Evolutionary conservation across 1,140 invertebrate genomes (phyloP), one percentile per base, ranked within the genome.

Genomic region (Ctenoplectra terminalis): DNA sequence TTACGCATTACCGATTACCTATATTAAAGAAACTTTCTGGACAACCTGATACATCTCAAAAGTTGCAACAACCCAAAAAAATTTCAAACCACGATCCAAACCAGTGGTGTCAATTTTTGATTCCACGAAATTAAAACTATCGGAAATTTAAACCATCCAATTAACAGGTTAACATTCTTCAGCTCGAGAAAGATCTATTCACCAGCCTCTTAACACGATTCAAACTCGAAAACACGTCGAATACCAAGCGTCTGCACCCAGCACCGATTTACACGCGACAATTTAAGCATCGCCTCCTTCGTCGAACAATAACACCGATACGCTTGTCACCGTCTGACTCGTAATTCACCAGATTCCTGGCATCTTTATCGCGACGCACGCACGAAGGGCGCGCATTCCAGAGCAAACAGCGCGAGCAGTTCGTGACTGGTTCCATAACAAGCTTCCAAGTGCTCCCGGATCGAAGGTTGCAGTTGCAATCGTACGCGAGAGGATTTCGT

Each of bases 231-330:
- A 17, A 29, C 26, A 23, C 34, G 15, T n/a, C 17, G n/a, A 48
- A 70, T 46, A 13, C 69, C 7, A 17, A 20, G 20, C n/a, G 46
- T 3, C 34, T 15, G 20, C 26, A 31, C 2, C 48, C 3, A 50
- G 31, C 34, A 23, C n/a, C n/a, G n/a, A 46, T 31, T 29, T 26
- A 7, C 20, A 34, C 17, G 31, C 69, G 15, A 43, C 17, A 43
- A 34, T 69, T 77, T 61, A 43, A 26, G 46, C 63, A 34, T n/a
- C 17, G n/a, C 15, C 48, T 52, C 48, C 11, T 52, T 77, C 67
- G 58, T 43, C 76, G 64, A 40, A 56, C 46, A 81, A 85, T 80
- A 80, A 26, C 23, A 61, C 54, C 17, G 80, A 80, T 82, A 84
- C 64, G 58, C 40, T 52, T 54, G 71, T 73, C 69, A 58, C 66